Base-by-base conservation (phyloP, 2,888 invertebrate genomes). In the Chromoteleia sp. region DNA sequence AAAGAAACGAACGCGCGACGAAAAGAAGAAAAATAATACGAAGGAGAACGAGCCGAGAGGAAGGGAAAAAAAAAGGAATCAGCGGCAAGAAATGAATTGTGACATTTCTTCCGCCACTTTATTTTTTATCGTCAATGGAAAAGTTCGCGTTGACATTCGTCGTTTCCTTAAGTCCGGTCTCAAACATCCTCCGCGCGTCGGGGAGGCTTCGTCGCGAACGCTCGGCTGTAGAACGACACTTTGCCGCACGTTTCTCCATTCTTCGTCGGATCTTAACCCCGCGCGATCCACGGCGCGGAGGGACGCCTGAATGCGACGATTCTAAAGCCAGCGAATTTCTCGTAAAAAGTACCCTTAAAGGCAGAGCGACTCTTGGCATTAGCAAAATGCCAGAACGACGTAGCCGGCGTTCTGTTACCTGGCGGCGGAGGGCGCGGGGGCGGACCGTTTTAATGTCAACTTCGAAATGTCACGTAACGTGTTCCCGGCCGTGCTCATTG, bases 381-480 rank as follows among this genome's bases (percentile, higher is more conserved):
- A 90, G 87, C 88, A 86, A 89, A 90, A 90, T 89, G 89, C 87
- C 89, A 87, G 79, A 85, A 86, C 83, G 80, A 71, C 74, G 75
- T 76, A 83, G 84, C 76, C 82, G 65, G 76, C 65, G 82, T 76
- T 79, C 79, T 73, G 70, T 75, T 83, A 75, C 81, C 75, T 61
- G 76, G 41, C 73, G 79, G 78, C 41, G 29, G 29, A n/a, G 29
- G 52, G 83, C 63, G 33, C 67, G 82, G 79, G 54, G 3, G 6
- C 25, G 25, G n/a, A 25, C 3, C 3, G 59, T 19, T 54, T 89
- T 89, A 90, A 90, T 90, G 90, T 89, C 89, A 89, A 89, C 87
- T 87, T 87, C 87, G 88, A 88, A 89, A 90, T 90, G 90, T 89
- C 90, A 89, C 88, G 88, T 89, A 87, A 88, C 87, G 86, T 81